phyloP scores from a whole-genome alignment of 2,888 invertebrate genomes.

The Andrena flavipes region DNA sequence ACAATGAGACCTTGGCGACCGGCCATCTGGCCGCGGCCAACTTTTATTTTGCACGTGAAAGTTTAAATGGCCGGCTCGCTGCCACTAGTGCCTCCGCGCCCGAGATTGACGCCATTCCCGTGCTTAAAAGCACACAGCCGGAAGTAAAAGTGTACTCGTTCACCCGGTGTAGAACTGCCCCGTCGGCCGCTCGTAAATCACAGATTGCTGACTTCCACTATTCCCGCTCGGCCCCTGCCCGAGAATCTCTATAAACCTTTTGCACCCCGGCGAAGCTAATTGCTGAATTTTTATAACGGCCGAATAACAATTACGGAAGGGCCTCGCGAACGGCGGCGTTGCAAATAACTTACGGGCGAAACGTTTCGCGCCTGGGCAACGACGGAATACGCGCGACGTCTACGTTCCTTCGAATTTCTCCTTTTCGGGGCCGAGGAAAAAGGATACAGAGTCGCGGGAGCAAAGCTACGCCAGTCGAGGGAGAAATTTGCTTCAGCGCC shows the following conservation, averaged over 20 bases:
- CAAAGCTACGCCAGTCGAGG: conserved; percentile 21
- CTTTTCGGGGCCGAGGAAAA: conserved; percentile 2
- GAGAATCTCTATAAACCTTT: conserved; percentile 30
- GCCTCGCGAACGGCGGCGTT: too few species aligned
- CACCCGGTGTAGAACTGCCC: conserved; percentile 19
- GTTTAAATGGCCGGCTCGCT: conserved; percentile 68
- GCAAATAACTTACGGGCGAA: background rate
- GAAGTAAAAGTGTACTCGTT: conserved; percentile 59
- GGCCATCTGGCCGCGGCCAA: conserved; percentile 68
- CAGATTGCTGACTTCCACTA: conserved; percentile 58
- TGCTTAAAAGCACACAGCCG: conserved; percentile 56
- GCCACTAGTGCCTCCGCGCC: conserved; percentile 35
- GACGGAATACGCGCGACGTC: background rate
- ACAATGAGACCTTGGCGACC: conserved; percentile 73
- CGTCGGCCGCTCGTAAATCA: conserved; percentile 57
- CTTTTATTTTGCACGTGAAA: conserved; percentile 74
- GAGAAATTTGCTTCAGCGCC: conserved; percentile 70
- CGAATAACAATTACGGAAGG: conserved; percentile 25
- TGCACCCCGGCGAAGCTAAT: conserved; percentile 9
- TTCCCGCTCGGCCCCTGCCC: background rate
- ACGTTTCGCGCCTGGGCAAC: conserved; percentile 1
- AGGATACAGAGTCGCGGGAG: conserved; percentile 25
- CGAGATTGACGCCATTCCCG: conserved; percentile 63
- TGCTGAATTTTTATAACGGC: conserved; percentile 32
- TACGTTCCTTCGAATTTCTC: conserved; percentile 11